These are phyloP conservation scores for Umimayanthus chanpuru DNA, from an alignment of 92 coral and sea anemone genomes.

Conservation along the genomic window DNA sequence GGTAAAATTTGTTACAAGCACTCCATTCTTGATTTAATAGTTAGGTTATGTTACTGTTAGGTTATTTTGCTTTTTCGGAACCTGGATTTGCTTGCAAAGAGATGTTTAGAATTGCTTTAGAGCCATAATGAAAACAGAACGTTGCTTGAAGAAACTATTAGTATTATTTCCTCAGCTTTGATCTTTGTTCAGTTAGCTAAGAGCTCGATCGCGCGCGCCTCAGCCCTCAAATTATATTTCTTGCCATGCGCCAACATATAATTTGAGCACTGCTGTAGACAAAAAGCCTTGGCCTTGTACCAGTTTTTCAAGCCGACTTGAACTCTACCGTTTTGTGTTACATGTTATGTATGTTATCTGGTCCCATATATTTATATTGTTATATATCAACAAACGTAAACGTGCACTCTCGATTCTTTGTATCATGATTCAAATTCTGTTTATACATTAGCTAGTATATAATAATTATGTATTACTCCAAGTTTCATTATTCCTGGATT, in stretches of 20 bases:
- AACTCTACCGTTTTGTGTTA: neutral
- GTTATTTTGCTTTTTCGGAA: neutral
- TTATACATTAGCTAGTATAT: neutral
- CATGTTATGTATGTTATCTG: neutral
- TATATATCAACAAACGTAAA: neutral
- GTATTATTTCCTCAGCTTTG: neutral
- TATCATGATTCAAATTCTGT: neutral
- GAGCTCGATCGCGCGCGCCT: too few relatives aligned
- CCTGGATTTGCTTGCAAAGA: neutral
- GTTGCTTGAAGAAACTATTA: neutral
- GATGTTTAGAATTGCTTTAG: neutral
- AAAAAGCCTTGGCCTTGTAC: neutral
- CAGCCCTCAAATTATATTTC: neutral
- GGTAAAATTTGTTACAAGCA: neutral
- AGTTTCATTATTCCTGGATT: slow-evolving; percentile 16
- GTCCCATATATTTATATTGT: too few relatives aligned
- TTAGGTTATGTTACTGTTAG: too few relatives aligned
- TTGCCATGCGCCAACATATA: too few relatives aligned
- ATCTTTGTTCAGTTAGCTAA: too few relatives aligned
- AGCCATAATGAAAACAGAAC: neutral
- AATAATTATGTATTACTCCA: slow-evolving; percentile 9
- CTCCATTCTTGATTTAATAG: neutral
- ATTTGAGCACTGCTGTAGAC: neutral
- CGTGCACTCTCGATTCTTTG: neutral
- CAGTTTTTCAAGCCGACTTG: neutral